These are phyloP conservation scores for Phaedon cochleariae DNA, from an alignment of 2,888 invertebrate genomes.

Conservation along the genomic window DNA sequence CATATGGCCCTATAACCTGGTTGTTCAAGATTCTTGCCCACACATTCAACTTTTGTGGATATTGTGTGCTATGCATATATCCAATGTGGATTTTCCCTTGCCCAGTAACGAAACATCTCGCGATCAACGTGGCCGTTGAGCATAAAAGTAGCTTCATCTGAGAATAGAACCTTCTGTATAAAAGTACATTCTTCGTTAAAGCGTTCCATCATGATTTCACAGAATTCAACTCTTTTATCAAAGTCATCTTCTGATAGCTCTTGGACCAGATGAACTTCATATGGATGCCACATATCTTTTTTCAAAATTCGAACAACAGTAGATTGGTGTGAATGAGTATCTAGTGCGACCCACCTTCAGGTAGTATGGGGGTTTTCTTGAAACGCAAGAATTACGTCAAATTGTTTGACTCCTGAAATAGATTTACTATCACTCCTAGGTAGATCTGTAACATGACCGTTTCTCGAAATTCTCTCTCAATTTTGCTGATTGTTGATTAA, in stretches of 20 bases:
- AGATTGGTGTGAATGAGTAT: constrained; percentile 10
- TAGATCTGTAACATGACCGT: constrained; percentile 4
- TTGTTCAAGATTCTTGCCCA: constrained; percentile 23
- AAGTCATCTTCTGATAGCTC: too few relatives aligned
- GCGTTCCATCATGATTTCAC: too few relatives aligned
- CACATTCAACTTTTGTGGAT: too few relatives aligned
- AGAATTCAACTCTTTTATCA: too few relatives aligned
- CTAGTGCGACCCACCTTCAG: constrained; percentile 9
- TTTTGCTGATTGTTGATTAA: too few relatives aligned
- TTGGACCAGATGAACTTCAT: constrained; percentile 23
- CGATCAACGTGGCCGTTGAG: too few relatives aligned
- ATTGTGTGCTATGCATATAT: too few relatives aligned
- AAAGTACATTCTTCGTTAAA: constrained; percentile 16
- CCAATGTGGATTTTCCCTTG: constrained; percentile 20
- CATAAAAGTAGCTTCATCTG: too few relatives aligned
- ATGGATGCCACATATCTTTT: constrained; percentile 20
- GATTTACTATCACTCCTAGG: constrained; percentile 12
- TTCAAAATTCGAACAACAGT: constrained; percentile 15
- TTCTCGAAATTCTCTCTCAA: too few relatives aligned
- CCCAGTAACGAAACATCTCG: constrained; percentile 19
- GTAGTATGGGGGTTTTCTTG: constrained; percentile 18
- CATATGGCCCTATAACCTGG: constrained; percentile 19
- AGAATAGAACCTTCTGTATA: too few relatives aligned
- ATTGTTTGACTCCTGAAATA: constrained; percentile 2
- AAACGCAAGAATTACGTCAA: constrained; percentile 8